Conservation (phyloP, 1,140 invertebrate genomes). For the Leptinotarsa lineolata region DNA sequence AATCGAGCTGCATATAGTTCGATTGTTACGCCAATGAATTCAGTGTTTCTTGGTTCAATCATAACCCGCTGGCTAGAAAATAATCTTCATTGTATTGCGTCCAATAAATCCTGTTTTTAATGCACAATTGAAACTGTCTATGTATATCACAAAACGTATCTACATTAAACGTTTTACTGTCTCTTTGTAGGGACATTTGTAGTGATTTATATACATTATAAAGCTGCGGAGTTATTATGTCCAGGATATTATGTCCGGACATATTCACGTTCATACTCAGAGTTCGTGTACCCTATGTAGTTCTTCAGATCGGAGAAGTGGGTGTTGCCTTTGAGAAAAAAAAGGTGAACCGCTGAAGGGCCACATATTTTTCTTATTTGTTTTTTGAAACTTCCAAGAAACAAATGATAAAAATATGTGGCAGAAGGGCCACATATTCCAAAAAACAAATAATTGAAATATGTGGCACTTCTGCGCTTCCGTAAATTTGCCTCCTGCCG, state of each 20-base stretch:
- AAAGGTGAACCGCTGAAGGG: too few species aligned
- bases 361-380: too few species aligned
- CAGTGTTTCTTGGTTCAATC: not conserved
- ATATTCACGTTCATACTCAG: not conserved
- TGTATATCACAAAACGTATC: constrained; percentile 26
- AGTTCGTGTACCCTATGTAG: not conserved
- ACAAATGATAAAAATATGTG: too few species aligned
- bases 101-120: constrained; percentile 22
- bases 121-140: constrained; percentile 29
- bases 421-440: too few species aligned
- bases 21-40: constrained; percentile 19
- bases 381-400: too few species aligned
- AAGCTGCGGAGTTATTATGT: constrained; percentile 20
- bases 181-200: constrained; percentile 19
- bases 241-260: not conserved
- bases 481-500: too few species aligned
- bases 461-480: too few species aligned
- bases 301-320: not conserved
- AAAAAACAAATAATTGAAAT: too few species aligned
- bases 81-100: constrained; percentile 21
- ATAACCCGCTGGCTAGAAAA: constrained; percentile 10
- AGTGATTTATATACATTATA: constrained; percentile 26
- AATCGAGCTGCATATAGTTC: too few species aligned
- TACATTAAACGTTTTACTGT: constrained; percentile 27
- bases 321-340: not conserved